phyloP scores from a whole-genome alignment of 2,888 invertebrate genomes.

The Stegophylla sp. region DNA sequence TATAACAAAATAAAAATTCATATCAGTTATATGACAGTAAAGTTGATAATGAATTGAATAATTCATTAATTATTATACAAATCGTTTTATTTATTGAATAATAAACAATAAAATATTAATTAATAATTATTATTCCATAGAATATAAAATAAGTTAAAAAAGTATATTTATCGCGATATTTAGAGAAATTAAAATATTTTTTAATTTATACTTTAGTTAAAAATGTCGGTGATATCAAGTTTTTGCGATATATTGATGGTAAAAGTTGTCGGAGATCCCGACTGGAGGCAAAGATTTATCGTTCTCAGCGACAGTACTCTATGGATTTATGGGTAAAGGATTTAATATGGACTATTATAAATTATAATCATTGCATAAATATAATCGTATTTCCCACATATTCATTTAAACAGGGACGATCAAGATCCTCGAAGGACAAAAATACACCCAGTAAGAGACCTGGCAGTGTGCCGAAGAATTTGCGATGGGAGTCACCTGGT shows the following conservation, averaged over 20 bases:
- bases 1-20: no score
- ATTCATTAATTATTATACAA: no score
- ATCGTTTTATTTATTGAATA: no score
- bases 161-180: no score
- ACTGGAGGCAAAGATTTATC: constrained; percentile 50
- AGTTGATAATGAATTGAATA: no score
- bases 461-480: constrained; percentile 41
- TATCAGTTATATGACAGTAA: no score
- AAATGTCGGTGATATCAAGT: constrained; percentile 50
- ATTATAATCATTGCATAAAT: neutral
- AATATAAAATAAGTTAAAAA: no score
- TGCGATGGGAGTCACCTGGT: constrained; percentile 44
- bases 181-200: no score
- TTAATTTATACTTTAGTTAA: neutral
- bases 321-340: constrained; percentile 52
- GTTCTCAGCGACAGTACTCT: constrained; percentile 53
- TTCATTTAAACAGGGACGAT: constrained; percentile 29
- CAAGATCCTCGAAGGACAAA: constrained; percentile 53
- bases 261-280: constrained; percentile 52
- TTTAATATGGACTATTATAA: neutral
- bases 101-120: no score
- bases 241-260: constrained; percentile 55
- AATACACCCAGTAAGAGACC: constrained; percentile 48
- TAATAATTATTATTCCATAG: no score
- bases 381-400: neutral